These are phyloP conservation scores for Cotesia congregata DNA, from an alignment of 2,888 invertebrate genomes.

Conservation along the genomic window DNA sequence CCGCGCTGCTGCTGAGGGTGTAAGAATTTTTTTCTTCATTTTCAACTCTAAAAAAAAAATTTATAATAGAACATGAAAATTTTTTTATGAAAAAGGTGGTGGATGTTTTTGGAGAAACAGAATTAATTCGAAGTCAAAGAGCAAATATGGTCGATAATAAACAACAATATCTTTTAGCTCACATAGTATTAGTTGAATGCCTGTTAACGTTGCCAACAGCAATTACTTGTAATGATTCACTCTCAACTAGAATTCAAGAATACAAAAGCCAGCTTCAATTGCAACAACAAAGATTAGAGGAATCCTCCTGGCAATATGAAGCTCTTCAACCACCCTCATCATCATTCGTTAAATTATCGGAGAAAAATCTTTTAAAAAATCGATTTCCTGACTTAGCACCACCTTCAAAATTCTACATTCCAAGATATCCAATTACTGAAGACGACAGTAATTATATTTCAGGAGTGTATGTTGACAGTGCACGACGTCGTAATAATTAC, in stretches of 20 bases:
- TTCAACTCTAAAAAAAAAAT: not conserved
- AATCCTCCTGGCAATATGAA: constrained; percentile 69
- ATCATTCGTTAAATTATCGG: constrained; percentile 45
- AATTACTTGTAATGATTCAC: constrained; percentile 63
- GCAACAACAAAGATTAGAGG: constrained; percentile 61
- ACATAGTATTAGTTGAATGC: constrained; percentile 69
- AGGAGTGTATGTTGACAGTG: constrained; percentile 69
- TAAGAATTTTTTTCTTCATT: constrained; percentile 30
- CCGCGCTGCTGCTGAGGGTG: constrained; percentile 69
- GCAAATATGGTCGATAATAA: constrained; percentile 62
- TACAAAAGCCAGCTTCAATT: constrained; percentile 57
- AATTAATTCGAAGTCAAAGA: constrained; percentile 53
- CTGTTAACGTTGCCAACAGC: constrained; percentile 65
- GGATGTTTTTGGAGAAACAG: constrained; percentile 54
- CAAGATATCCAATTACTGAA: constrained; percentile 64
- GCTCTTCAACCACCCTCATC: constrained; percentile 60
- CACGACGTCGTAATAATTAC: constrained; percentile 65
- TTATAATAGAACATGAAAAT: not conserved
- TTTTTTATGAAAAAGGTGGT: constrained; percentile 47
- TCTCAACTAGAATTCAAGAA: constrained; percentile 55
- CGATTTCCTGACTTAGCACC: constrained; percentile 67
- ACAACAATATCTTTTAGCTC: constrained; percentile 71
- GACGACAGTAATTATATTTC: constrained; percentile 70
- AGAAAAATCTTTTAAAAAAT: constrained; percentile 63
- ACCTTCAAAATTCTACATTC: constrained; percentile 63